phyloP scores from a whole-genome alignment of 2,888 invertebrate genomes.

The Eudasyphora cyanicolor region DNA sequence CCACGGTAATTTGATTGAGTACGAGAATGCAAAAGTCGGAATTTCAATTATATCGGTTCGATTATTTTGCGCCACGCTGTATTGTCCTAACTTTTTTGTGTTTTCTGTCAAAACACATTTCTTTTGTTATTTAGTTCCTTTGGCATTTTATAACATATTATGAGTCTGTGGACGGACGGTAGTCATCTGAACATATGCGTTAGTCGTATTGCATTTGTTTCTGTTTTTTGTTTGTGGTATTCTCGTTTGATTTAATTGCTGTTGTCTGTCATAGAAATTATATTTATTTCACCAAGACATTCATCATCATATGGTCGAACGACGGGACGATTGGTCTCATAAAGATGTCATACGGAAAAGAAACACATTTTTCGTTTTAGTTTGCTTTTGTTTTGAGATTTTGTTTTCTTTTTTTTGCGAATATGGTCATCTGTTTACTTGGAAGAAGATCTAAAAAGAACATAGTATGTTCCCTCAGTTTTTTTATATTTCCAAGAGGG shows the following conservation, averaged over 20 bases:
- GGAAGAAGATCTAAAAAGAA: not conserved
- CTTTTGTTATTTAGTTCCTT: not conserved
- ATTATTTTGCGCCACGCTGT: too few species aligned
- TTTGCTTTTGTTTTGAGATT: not conserved
- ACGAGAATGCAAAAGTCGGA: too few species aligned
- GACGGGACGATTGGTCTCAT: too few species aligned
- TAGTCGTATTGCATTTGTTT: not conserved
- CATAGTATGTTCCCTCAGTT: not conserved
- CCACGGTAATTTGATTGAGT: too few species aligned
- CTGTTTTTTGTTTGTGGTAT: not conserved
- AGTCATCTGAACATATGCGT: constrained; percentile 35
- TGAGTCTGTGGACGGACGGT: not conserved
- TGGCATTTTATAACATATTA: not conserved
- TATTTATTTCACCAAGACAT: constrained; percentile 61
- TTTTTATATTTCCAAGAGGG: not conserved
- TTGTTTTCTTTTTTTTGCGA: not conserved
- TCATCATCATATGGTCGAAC: constrained; percentile 59
- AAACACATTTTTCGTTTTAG: constrained; percentile 16
- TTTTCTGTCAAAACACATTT: too few species aligned
- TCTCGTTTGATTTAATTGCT: constrained; percentile 60
- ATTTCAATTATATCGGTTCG: too few species aligned
- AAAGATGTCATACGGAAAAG: constrained; percentile 37
- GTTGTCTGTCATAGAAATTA: constrained; percentile 64
- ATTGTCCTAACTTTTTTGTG: too few species aligned
- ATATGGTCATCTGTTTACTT: not conserved